Base-by-base conservation (phyloP, 2,888 invertebrate genomes). In the Erebia ligea region DNA sequence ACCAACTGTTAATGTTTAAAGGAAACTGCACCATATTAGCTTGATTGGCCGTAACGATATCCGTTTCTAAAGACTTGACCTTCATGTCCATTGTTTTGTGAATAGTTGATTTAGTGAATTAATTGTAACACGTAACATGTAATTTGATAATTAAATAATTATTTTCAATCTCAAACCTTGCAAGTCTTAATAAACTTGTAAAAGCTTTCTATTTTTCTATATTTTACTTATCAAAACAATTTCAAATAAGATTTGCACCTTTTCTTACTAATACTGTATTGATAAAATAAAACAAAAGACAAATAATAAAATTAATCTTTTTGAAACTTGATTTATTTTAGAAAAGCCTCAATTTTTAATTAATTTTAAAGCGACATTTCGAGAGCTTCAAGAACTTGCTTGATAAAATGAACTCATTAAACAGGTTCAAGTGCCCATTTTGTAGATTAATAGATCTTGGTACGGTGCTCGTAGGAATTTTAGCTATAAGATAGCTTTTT, bases 51-150 rank as follows among this genome's bases (percentile, higher is more conserved):
- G 73, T 69, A 71, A 73, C 64, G 56, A 56, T 63, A 73, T 76
- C 76, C 76, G 76, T 71, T 74, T 71, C 70, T 69, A 70, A 66
- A 58, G 65, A 59, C 64, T 63, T 63, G 73, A 72, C 77, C 76
- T 77, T 76, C 73, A 9, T 40, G 19, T 25, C 50, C 15, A 57
- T 57, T 58, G 67, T 21, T 45, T 56, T 67, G 48, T 67, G 48
- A 25, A 45, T 67, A 58, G 25, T 34, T 34, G 8, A 19, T 15
- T 50, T 63, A 63, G 17, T 63, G 25, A 63, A 50, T 63, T 40
- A 64, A 21, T 34, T 34, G 48, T 64, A 40, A 52, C 64, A 54
- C 52, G 52, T 34, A 40, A 40, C 40, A 11, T 13, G 13, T 40
- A 21, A 48, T 62, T 62, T 59, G 40, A 34, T 34, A 52, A 19